A percentile compares a stretch with the other conserved stretches of the same genome.
phyloP scores from a whole-genome alignment of 2,888 invertebrate genomes.

The Eupithecia centaureata region DNA sequence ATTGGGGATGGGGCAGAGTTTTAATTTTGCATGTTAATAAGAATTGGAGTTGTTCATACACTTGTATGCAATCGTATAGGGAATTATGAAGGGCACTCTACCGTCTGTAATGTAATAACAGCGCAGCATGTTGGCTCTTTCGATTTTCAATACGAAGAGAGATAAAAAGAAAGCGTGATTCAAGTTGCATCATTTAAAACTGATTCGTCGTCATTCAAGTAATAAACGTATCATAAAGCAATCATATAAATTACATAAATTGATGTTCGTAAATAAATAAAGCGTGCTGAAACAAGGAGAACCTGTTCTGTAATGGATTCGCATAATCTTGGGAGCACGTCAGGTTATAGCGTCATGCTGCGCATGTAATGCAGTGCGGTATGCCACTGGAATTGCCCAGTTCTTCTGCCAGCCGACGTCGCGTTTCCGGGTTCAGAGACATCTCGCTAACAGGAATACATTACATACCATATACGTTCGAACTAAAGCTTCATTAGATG shows the following conservation, averaged over 20 bases:
- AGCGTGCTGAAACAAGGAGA: constrained; percentile 51
- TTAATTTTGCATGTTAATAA: constrained; percentile 82
- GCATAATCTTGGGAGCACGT: constrained; percentile 58
- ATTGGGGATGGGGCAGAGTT: constrained; percentile 77
- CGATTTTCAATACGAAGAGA: constrained; percentile 53
- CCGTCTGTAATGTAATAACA: constrained; percentile 79
- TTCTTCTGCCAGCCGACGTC: constrained; percentile 60
- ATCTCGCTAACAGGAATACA: constrained; percentile 33
- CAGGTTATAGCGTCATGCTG: constrained; percentile 59
- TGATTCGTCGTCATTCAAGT: constrained; percentile 19
- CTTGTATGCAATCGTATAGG: constrained; percentile 78
- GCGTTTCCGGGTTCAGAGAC: constrained; percentile 43
- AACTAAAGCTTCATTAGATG: constrained; percentile 30
- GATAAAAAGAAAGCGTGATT: not conserved
- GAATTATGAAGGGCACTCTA: constrained; percentile 79
- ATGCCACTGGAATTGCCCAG: constrained; percentile 59
- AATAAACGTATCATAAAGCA: constrained; percentile 29
- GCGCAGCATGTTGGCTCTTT: constrained; percentile 68
- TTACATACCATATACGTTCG: constrained; percentile 31
- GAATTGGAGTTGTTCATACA: constrained; percentile 81
- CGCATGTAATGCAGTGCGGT: constrained; percentile 49
- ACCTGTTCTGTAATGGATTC: constrained; percentile 65
- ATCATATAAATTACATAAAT: constrained; percentile 42
- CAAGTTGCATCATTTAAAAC: not conserved
- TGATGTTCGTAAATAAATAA: constrained; percentile 59